These are phyloP conservation scores for Xiphydria camelus DNA, from an alignment of 2,888 invertebrate species.

Conservation along the genomic window DNA sequence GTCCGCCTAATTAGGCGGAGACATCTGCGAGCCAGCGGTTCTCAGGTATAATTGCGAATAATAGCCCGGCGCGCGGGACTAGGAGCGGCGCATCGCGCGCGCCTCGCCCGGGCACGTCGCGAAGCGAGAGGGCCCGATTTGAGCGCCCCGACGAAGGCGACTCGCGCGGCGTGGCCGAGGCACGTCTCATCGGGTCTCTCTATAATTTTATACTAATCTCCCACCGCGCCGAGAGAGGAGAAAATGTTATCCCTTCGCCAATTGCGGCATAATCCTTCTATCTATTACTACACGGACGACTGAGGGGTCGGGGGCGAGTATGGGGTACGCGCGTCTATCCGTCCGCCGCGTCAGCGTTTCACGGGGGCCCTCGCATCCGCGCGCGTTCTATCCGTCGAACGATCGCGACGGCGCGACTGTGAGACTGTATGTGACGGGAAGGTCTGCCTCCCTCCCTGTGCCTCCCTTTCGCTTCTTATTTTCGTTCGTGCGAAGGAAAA, in stretches of 20 bases:
- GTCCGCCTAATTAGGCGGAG: conserved; percentile 49
- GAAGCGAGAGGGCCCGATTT: no score
- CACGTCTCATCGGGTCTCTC: conserved; percentile 41
- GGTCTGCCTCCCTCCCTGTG: no score
- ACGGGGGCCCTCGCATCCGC: no score
- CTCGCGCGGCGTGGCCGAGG: conserved; percentile 26
- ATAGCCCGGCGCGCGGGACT: conserved; percentile 1
- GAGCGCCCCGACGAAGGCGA: not conserved
- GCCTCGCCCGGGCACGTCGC: no score
- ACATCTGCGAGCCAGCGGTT: conserved; percentile 50
- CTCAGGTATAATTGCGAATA: conserved; percentile 17
- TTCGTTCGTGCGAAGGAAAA: no score
- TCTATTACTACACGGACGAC: conserved; percentile 36
- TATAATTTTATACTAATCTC: conserved; percentile 54
- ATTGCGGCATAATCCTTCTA: conserved; percentile 52
- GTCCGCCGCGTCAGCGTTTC: no score
- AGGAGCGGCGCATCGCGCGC: conserved; percentile 4
- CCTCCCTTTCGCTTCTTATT: no score
- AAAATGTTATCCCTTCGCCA: conserved; percentile 46
- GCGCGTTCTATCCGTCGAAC: no score
- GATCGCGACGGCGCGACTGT: no score
- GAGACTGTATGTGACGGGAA: no score
- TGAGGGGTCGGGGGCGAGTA: no score
- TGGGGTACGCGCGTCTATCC: no score
- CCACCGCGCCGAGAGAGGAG: conserved; percentile 30